Evolutionary conservation across 2,888 invertebrate species (phyloP), one percentile per base, ranked within the genome.

Genomic region (Chouioia cunea): DNA sequence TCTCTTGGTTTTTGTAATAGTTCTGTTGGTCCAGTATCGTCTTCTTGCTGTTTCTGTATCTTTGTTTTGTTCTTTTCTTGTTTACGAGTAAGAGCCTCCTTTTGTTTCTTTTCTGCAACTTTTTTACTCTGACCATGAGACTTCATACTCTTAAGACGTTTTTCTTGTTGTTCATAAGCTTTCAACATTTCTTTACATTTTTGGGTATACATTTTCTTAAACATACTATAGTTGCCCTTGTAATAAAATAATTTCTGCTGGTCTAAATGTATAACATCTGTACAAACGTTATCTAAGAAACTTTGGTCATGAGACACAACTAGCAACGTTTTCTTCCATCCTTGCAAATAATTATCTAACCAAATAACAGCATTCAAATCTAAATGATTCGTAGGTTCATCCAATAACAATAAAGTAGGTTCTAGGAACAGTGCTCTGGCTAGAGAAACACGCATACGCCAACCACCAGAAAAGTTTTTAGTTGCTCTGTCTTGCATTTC

Each of bases 251-350:
- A 87, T 84, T 98, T 98, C 80, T 95, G 94, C 78, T 92, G 93
- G 85, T 99, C 98, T 77, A 99, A 88, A 84, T 99, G 99, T 74
- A 99, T 95, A 76, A 99, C 95, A 88, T 99, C 99, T 69, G 99
- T 98, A 86, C 99, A 99, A 3, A 99, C 98, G 82, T 99, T 99
- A 86, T 99, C 99, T 79, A 99, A 91, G 88, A 99, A 99, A 76
- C 97, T 97, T 88, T 99, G 99, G 89, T 99, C 99, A 91, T 99
- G 99, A 80, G 99, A 99, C 14, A 99, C 99, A 71, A 99, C 94
- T 43, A 99, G 87, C 2, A 99, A 87, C 0, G 99, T 99, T 84
- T 99, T 99, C 87, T 99, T 99, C 99, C 99, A 99, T 2, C 91
- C 91, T 89, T 99, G 98, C 22, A 99, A 89, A 85, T 99, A 99